Base-by-base conservation (phyloP, 2,797 vertebrate species). In the Brachymystax lenok region DNA sequence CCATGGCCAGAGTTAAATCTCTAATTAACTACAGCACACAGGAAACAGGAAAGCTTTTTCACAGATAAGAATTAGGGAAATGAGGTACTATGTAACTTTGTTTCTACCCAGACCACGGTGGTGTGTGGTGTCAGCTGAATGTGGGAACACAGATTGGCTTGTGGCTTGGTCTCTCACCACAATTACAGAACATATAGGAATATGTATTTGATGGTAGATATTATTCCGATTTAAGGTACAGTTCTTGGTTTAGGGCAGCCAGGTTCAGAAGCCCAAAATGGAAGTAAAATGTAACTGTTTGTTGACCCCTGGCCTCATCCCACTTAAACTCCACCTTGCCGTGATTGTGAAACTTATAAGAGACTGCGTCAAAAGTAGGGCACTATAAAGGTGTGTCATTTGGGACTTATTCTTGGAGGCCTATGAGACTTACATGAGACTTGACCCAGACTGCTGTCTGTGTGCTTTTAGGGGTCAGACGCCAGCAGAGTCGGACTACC, bases 401-500 rank as follows among this genome's bases (percentile, higher is more conserved):
- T 63, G 59, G 59, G 24, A 12, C 28, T 3, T 13, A 0, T 8
- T 4, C 13, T 16, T 33, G 28, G 27, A 19, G 27, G 28, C 17
- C 19, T 46, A 7, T 69, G 68, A 69, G 27, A 28, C 64, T 67
- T 28, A 17, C 64, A 8, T 35, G 17, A 51, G 46, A 71, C 69
- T 17, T 71, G 40, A 16, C 52, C 17, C 28, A 68, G 28, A 17
- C 66, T 73, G 12, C 21, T 82, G 19, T 82, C 30, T 82, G 59
- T 89, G 66, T 87, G 52, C 84, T 73, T 16, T 63, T 78, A 99
- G 98, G 85, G 98, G 97, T 86, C 97, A 97, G 74, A 98, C 96
- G 74, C 98, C 98, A 84, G 98, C 97, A 85, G 96, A 97, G 87
- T 98, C 98, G 0, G 98, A 99, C 90, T 97, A 95, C 91, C 97